Base-by-base conservation (phyloP, 2,888 invertebrate genomes). In the Xanthia togata region DNA sequence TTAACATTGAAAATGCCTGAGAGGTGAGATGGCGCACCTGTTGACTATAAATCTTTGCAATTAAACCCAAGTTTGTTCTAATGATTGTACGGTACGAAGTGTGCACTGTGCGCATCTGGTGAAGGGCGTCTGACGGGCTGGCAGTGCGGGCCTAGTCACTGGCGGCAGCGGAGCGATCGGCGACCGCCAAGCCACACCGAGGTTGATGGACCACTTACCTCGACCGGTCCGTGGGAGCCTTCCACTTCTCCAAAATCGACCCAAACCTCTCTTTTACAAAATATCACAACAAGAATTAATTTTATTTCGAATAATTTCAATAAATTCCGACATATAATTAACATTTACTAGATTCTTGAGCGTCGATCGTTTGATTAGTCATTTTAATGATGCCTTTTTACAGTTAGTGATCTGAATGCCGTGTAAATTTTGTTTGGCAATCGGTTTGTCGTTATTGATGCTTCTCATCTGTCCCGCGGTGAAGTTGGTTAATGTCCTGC, bases 321-420 rank as follows among this genome's bases (percentile, higher is more conserved):
- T 94, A 94, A 94, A 94, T 93, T 93, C 92, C 92, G 87, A 92
- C 93, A 93, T 94, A 93, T 95, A 93, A 95, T 95, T 94, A 94
- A 94, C 94, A 94, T 95, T 94, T 90, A 93, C 93, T 93, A 93
- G 92, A 94, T 94, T 94, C 93, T 94, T 94, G 92, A 92, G 92
- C 93, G 92, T 94, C 93, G 93, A 93, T 93, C 93, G 93, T 94
- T 95, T 95, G 94, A 94, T 95, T 94, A 94, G 94, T 94, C 92
- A 94, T 94, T 94, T 94, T 94, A 94, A 94, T 94, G 93, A 93
- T 93, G 90, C 90, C 89, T 92, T 93, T 93, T 95, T 95, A 95
- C 95, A 93, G 94, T 94, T 95, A 94, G 91, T 91, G 93, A 93
- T 94, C 93, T 93, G 93, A 94, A 93, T 93, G 93, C 91, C 91